A percentile compares a stretch with the other conserved stretches of the same genome.
phyloP scores from a whole-genome alignment of 2,113 vertebrate species.

The Etheostoma cragini region DNA sequence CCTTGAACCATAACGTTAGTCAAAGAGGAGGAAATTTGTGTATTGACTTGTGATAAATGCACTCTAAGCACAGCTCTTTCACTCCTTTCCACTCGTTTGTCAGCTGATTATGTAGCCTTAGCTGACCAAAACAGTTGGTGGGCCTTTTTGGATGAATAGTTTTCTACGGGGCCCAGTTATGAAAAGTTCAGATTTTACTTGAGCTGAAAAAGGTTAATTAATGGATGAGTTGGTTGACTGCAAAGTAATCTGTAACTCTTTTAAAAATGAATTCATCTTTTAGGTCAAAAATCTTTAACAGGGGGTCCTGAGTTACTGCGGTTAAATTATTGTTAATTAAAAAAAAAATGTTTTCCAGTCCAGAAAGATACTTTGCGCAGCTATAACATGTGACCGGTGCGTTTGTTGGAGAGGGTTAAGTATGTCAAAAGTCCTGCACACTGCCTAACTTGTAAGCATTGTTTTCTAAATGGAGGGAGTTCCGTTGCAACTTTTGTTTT shows the following conservation, averaged over 20 bases:
- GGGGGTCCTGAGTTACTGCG: no score
- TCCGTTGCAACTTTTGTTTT: no score
- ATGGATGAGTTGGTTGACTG: background rate
- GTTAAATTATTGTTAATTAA: no score
- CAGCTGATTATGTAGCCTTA: slow-evolving; percentile 16
- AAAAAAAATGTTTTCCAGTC: no score
- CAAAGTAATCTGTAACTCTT: background rate
- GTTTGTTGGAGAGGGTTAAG: no score
- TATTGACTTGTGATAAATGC: slow-evolving; percentile 84
- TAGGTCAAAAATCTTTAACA: background rate
- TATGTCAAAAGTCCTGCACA: no score
- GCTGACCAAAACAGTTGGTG: slow-evolving; percentile 22
- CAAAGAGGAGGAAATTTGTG: slow-evolving; percentile 83
- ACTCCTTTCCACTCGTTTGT: slow-evolving; percentile 36
- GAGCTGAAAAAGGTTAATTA: background rate
- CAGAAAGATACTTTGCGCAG: no score
- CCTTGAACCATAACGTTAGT: slow-evolving; percentile 86
- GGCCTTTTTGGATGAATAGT: background rate
- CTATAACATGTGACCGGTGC: no score
- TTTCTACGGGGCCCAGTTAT: background rate
- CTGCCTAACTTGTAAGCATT: no score
- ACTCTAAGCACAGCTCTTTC: slow-evolving; percentile 76
- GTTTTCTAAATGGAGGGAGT: no score
- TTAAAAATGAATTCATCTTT: background rate
- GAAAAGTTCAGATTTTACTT: background rate